Percentiles rank a stretch among this genome's conserved stretches.
These are phyloP conservation scores for Standfussiana lucernea DNA, from an alignment of 2,888 invertebrate genomes.

Conservation along the genomic window DNA sequence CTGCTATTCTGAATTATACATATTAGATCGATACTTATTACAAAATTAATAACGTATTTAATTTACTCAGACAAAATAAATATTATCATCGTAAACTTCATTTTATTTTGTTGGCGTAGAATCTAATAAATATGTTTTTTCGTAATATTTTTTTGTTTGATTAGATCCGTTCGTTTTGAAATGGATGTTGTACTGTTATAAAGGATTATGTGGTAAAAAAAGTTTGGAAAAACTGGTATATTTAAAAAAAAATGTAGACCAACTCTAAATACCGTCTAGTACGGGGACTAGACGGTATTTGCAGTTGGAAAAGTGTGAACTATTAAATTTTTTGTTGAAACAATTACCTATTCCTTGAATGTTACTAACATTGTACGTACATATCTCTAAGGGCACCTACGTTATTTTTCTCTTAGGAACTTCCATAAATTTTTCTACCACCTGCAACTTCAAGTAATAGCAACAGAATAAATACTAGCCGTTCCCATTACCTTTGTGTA, in stretches of 20 bases:
- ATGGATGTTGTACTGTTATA: not conserved
- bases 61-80: slow-evolving; percentile 21
- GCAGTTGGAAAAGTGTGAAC: no score
- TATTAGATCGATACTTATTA: slow-evolving; percentile 5
- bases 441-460: slow-evolving; percentile 9
- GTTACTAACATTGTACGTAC: not conserved
- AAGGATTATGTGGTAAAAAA: not conserved
- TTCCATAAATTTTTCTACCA: not conserved
- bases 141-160: not conserved
- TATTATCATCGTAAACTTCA: not conserved
- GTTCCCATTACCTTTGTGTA: slow-evolving; percentile 34
- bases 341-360: no score
- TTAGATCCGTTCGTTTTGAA: not conserved
- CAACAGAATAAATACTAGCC: slow-evolving; percentile 15
- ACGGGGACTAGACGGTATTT: no score
- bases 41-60: slow-evolving; percentile 8
- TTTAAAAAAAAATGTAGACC: not conserved
- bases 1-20: not conserved
- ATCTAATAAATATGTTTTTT: not conserved
- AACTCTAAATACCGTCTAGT: no score
- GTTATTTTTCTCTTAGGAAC: not conserved
- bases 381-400: not conserved
- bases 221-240: not conserved
- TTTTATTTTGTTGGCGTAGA: slow-evolving; percentile 6
- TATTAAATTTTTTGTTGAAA: no score